These are phyloP conservation scores for Dufourea novaeangliae DNA, from an alignment of 1,140 invertebrate genomes.

Conservation along the genomic window DNA sequence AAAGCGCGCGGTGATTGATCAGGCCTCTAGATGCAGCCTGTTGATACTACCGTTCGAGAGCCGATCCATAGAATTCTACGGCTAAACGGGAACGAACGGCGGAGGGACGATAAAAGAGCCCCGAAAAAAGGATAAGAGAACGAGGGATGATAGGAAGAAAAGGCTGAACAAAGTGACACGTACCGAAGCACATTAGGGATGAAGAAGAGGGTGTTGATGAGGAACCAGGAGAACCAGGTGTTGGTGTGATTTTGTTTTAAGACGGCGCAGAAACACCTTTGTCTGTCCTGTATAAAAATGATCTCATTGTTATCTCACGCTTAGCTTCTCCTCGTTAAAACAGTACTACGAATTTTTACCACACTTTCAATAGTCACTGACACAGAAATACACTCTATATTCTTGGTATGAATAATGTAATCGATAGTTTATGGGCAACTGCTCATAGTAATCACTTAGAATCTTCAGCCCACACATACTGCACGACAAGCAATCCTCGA, in stretches of 20 bases:
- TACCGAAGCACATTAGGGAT: neutral
- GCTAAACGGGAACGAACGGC: conserved; percentile 41
- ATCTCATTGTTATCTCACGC: too few relatives aligned
- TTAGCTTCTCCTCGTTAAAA: too few relatives aligned
- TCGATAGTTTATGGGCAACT: too few relatives aligned
- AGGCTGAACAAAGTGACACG: neutral
- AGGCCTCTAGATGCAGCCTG: conserved; percentile 66
- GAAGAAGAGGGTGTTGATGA: neutral
- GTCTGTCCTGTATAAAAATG: too few relatives aligned
- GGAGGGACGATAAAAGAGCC: conserved; percentile 40
- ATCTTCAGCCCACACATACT: too few relatives aligned
- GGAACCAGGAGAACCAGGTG: neutral
- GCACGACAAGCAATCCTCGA: neutral
- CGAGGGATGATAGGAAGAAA: conserved; percentile 13
- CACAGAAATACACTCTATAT: too few relatives aligned
- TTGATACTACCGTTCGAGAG: conserved; percentile 66
- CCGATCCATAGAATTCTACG: conserved; percentile 46
- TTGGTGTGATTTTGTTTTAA: too few relatives aligned
- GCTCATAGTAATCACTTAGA: too few relatives aligned
- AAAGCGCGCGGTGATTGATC: conserved; percentile 71
- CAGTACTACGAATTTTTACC: too few relatives aligned
- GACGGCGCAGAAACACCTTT: too few relatives aligned
- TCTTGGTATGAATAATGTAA: too few relatives aligned
- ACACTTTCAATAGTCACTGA: too few relatives aligned
- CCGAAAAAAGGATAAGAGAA: conserved; percentile 28